phyloP scores from a whole-genome alignment of 2,113 vertebrate genomes.

The Hiodon tergisus region DNA sequence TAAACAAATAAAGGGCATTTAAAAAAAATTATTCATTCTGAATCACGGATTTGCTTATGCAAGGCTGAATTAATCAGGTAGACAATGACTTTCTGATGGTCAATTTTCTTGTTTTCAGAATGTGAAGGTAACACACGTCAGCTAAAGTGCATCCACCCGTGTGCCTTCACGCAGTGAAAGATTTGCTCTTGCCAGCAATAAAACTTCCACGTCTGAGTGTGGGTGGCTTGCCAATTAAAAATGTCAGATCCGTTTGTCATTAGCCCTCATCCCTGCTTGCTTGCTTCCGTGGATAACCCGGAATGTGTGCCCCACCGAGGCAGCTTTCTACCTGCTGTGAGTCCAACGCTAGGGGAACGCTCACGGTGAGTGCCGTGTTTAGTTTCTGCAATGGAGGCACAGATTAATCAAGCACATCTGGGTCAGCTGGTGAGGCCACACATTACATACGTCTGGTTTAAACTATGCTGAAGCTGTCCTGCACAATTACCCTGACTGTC shows the following conservation, averaged over 20 bases:
- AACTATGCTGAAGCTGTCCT: conserved; percentile 29
- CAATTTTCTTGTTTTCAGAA: no score
- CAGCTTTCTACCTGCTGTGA: conserved; percentile 16
- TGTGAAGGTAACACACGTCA: no score
- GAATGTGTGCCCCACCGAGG: background rate
- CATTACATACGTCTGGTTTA: conserved; percentile 24
- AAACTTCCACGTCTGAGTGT: background rate
- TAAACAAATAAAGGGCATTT: no score
- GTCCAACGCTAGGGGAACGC: conserved; percentile 14
- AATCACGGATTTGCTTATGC: no score
- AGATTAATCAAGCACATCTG: conserved; percentile 13
- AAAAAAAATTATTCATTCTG: no score
- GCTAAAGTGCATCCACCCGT: no score
- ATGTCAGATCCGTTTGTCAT: conserved; percentile 37
- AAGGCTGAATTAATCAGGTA: no score
- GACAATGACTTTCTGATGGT: no score
- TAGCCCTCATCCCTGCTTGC: conserved; percentile 37
- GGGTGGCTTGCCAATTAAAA: background rate
- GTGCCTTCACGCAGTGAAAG: no score
- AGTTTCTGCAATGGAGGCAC: conserved; percentile 3
- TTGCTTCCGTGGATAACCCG: conserved; percentile 13
- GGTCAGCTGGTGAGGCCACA: conserved; percentile 12
- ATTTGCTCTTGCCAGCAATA: no score
- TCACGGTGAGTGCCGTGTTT: conserved; percentile 10
- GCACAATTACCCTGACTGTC: conserved; percentile 31